Conservation (phyloP, 2,113 vertebrate species). For the Montifringilla adamsi region DNA sequence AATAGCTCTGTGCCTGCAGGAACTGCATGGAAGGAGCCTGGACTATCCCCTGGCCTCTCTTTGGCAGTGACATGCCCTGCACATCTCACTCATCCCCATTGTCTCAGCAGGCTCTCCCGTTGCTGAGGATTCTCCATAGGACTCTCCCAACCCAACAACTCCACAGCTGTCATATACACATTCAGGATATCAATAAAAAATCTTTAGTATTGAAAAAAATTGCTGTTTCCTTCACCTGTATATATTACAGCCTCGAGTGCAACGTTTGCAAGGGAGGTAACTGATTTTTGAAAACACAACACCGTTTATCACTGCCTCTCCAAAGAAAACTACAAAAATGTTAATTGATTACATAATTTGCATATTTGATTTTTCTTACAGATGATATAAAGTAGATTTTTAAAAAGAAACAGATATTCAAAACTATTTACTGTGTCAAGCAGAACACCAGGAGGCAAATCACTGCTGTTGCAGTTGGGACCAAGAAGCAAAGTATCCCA, state of each 20-base stretch:
- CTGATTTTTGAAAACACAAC: background rate
- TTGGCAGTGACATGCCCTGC: background rate
- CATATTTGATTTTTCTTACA: conserved; percentile 51
- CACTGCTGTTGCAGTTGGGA: background rate
- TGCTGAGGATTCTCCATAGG: background rate
- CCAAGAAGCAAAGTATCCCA: background rate
- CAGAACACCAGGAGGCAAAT: background rate
- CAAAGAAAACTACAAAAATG: conserved; percentile 34
- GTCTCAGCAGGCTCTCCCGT: background rate
- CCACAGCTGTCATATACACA: accelerated
- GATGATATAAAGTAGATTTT: conserved; percentile 14
- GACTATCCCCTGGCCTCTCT: background rate
- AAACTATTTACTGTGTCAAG: background rate
- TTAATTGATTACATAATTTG: conserved; percentile 44
- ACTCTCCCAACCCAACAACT: background rate
- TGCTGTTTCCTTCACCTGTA: background rate
- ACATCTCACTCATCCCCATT: background rate
- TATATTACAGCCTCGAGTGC: background rate
- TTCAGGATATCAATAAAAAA: background rate
- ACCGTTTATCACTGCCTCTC: background rate
- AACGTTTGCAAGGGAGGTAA: background rate
- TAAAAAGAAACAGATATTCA: background rate
- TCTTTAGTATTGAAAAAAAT: background rate
- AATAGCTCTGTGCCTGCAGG: background rate
- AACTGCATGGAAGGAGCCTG: background rate